Base-by-base conservation (phyloP, 2,888 invertebrate genomes). In the Eurytoma adleriae region DNA sequence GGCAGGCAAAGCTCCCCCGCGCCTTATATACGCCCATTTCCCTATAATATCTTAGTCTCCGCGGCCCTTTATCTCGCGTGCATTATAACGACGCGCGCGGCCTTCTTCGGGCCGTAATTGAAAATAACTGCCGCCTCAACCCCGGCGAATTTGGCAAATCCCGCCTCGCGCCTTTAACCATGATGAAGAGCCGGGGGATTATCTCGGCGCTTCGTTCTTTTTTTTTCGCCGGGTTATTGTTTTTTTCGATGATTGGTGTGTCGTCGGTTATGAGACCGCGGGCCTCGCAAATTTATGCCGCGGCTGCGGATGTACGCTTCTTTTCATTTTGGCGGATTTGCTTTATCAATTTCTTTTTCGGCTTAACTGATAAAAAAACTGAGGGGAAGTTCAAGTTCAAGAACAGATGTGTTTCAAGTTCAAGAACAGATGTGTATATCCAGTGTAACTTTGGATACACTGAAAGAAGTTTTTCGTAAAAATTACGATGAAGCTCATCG, bases 1-100 rank as follows among this genome's bases (percentile, higher is more conserved):
- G 67, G 80, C 67, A 79, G 82, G 84, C 86, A 86, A 73, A 64
- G 70, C 78, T 62, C 18, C 50, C 64, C 61, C 24, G 61, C 66
- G 56, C 88, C 88, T 88, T 89, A 86, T 86, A 88, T 88, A 90
- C 89, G 64, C 76, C 82, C 89, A 88, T 90, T 90, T 88, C 89
- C 89, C 88, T 89, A 88, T 90, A 90, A 90, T 90, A 90, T 90
- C 90, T 90, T 90, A 89, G 90, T 88, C 90, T 88, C 88, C 88
- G 89, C 87, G 85, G 87, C 87, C 86, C 89, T 90, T 90, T 90
- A 90, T 90, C 90, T 90, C 88, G 90, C 90, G 90, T 90, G 90
- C 89, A 90, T 90, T 90, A 90, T 87, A 81, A 88, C 86, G 86
- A 83, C 83, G 56, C 14, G 30, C 13, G 59, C 59, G 14, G 54